Percentiles rank a stretch among this genome's conserved stretches.
Conservation (phyloP, 2,888 invertebrate genomes). For the Linyphia triangularis region DNA sequence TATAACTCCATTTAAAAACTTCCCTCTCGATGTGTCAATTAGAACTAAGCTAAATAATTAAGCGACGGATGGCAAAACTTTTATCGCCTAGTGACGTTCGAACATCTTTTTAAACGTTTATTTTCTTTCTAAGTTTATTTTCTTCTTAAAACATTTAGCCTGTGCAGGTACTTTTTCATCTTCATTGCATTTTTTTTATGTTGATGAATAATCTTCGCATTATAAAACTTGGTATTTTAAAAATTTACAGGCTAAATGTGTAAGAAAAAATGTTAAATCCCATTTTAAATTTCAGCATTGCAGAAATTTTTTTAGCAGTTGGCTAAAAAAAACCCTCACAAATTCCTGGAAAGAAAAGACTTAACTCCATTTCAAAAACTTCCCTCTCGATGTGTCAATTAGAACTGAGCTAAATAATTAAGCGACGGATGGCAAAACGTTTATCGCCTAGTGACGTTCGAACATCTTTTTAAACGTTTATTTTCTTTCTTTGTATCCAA, state of each 20-base stretch:
- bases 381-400: neutral
- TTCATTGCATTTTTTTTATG: too few relatives aligned
- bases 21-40: neutral
- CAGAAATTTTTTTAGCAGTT: too few relatives aligned
- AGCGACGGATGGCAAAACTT: neutral
- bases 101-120: neutral
- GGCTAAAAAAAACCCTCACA: too few relatives aligned
- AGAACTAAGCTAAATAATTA: neutral
- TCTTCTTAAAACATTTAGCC: too few relatives aligned
- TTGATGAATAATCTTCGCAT: too few relatives aligned
- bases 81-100: neutral
- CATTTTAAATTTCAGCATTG: too few relatives aligned
- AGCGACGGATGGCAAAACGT: neutral
- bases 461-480: neutral
- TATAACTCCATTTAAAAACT: neutral
- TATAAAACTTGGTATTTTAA: too few relatives aligned
- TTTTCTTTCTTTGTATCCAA: conserved; percentile 2
- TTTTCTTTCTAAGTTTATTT: too few relatives aligned
- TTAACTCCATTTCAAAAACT: neutral
- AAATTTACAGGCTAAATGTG: too few relatives aligned
- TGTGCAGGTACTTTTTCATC: too few relatives aligned
- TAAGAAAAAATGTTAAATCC: too few relatives aligned
- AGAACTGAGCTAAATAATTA: neutral
- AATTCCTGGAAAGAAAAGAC: too few relatives aligned
- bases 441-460: neutral